Evolutionary conservation across 2,797 vertebrate species (phyloP).

Genomic region (Characodon lateralis): DNA sequence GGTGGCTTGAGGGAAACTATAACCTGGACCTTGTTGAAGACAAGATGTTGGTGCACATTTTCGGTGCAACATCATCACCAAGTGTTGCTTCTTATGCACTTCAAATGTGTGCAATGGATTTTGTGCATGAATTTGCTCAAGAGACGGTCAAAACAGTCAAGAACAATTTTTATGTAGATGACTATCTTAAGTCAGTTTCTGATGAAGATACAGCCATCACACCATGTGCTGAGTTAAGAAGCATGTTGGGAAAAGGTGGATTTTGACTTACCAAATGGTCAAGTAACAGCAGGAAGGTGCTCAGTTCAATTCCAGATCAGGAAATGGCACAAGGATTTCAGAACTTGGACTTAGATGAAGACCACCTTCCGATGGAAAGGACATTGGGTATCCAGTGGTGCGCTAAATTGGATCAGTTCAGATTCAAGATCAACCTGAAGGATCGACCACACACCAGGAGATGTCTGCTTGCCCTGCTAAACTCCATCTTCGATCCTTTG

Average conservation of each 20-base stretch:
- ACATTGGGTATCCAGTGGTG: constrained; percentile 45
- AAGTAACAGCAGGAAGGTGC: constrained; percentile 30
- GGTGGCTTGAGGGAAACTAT: constrained; percentile 38
- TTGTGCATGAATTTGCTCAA: not conserved
- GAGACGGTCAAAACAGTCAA: not conserved
- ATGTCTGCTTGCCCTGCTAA: constrained; percentile 36
- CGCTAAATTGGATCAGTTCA: constrained; percentile 41
- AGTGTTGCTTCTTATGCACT: not conserved
- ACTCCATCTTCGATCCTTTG: constrained; percentile 46
- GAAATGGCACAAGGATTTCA: constrained; percentile 37
- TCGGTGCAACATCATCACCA: not conserved
- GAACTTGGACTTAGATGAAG: constrained; percentile 30
- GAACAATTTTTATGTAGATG: constrained; percentile 9
- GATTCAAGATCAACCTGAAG: constrained; percentile 38
- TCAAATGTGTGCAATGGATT: constrained; percentile 7
- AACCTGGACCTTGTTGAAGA: not conserved
- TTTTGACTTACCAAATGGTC: constrained; percentile 43
- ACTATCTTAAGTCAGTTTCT: constrained; percentile 30
- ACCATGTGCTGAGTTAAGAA: constrained; percentile 11
- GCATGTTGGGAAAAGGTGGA: constrained; percentile 38
- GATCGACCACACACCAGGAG: constrained; percentile 40
- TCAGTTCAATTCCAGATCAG: constrained; percentile 30
- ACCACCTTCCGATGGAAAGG: constrained; percentile 31
- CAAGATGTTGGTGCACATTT: not conserved
- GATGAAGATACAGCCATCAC: constrained; percentile 27